Percentiles rank a stretch among this genome's conserved stretches.
Conservation (phyloP, 2,888 invertebrate genomes). For the Ganaspis brasiliensis region DNA sequence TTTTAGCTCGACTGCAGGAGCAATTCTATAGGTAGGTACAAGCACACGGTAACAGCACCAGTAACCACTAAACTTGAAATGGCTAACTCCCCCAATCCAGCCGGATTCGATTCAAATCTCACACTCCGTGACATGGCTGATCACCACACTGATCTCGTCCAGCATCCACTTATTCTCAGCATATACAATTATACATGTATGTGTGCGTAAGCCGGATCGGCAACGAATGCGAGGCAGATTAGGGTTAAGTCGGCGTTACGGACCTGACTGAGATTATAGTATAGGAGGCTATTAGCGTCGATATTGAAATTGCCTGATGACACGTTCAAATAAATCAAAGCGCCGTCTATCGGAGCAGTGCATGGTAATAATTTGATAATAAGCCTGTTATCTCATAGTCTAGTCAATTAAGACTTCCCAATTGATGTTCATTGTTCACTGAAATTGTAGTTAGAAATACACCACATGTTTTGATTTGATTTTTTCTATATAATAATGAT, state of each 20-base stretch:
- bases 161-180: constrained; percentile 46
- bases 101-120: constrained; percentile 58
- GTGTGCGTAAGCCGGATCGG: constrained; percentile 45
- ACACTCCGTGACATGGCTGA: constrained; percentile 54
- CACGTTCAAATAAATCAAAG: constrained; percentile 2
- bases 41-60: constrained; percentile 50
- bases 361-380: no score
- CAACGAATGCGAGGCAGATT: constrained; percentile 56
- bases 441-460: no score
- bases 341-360: background rate
- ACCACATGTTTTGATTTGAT: no score
- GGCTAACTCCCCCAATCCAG: constrained; percentile 52
- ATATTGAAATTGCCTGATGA: constrained; percentile 53
- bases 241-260: constrained; percentile 56
- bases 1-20: constrained; percentile 37
- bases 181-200: constrained; percentile 51
- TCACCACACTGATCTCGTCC: constrained; percentile 51
- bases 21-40: constrained; percentile 50
- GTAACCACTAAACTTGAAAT: constrained; percentile 58
- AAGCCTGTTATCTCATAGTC: no score
- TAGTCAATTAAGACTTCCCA: no score
- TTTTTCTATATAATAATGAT: no score
- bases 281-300: constrained; percentile 55
- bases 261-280: constrained; percentile 56
- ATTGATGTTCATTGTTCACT: no score